Conservation (phyloP, 2,113 vertebrate genomes). For the Choloepus hoffmanni region DNA sequence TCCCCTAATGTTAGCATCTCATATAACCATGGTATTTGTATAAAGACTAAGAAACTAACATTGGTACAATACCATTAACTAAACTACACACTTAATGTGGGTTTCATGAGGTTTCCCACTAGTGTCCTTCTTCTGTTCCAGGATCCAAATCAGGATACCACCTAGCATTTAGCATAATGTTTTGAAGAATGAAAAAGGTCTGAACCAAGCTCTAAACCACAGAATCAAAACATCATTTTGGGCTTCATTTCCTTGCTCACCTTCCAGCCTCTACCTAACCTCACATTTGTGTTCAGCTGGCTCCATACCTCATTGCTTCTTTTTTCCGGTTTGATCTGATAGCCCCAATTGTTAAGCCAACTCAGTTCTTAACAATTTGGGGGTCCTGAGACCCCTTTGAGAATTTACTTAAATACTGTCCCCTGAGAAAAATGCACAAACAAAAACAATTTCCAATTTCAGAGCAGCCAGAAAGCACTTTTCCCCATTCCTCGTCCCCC, state of each 20-base stretch:
- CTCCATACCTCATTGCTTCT: neutral
- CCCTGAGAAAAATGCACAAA: neutral
- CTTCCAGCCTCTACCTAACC: neutral
- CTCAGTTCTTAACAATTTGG: neutral
- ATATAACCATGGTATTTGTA: neutral
- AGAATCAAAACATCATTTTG: neutral
- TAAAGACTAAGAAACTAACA: neutral
- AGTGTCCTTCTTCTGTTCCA: neutral
- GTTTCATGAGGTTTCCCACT: neutral
- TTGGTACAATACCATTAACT: neutral
- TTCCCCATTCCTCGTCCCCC: no score
- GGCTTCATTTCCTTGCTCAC: neutral
- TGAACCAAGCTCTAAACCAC: neutral
- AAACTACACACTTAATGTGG: neutral
- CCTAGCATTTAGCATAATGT: neutral
- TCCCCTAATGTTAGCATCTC: neutral
- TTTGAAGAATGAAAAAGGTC: neutral
- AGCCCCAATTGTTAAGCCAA: neutral
- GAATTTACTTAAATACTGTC: neutral
- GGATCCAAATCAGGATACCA: neutral
- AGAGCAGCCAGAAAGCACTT: neutral
- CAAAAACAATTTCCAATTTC: neutral
- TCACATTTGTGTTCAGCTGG: neutral
- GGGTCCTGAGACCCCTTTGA: neutral
- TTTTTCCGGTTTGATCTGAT: neutral